Conservation (phyloP, 2,113 vertebrate species). For the Zapus hudsonius region DNA sequence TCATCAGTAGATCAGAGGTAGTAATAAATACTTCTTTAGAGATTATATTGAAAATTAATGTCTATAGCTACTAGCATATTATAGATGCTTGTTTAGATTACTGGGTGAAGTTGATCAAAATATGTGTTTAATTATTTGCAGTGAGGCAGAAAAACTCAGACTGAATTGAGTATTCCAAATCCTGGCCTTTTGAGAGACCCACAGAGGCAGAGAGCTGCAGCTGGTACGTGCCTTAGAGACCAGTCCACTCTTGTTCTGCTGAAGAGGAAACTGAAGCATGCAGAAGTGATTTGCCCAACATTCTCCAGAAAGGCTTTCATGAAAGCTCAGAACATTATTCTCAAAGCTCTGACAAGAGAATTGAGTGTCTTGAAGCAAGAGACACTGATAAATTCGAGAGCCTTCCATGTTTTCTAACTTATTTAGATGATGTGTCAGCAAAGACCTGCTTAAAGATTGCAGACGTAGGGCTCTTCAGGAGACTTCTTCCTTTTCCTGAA, state of each 20-base stretch:
- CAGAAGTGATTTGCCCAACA: not conserved
- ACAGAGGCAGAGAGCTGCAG: not conserved
- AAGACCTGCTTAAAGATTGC: not conserved
- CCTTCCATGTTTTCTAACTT: not conserved
- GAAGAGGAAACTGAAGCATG: not conserved
- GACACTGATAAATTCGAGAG: not conserved
- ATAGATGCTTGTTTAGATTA: not conserved
- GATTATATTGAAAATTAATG: not conserved
- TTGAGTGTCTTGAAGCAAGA: not conserved
- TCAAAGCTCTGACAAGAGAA: not conserved
- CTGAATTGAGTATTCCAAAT: not conserved
- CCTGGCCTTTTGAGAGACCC: not conserved
- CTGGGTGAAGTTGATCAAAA: not conserved
- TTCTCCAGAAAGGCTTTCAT: not conserved
- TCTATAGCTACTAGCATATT: not conserved
- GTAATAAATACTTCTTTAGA: not conserved
- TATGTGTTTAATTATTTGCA: not conserved
- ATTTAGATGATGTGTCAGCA: conserved; percentile 14
- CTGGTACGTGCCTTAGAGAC: not conserved
- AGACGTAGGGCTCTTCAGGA: not conserved
- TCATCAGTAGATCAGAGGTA: not conserved
- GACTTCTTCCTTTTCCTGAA: not conserved
- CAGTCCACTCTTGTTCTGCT: not conserved
- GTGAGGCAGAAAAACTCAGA: not conserved
- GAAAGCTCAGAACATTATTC: not conserved